Evolutionary conservation across 2,888 invertebrate genomes (phyloP).

Genomic region (Cephus rjabovi): DNA sequence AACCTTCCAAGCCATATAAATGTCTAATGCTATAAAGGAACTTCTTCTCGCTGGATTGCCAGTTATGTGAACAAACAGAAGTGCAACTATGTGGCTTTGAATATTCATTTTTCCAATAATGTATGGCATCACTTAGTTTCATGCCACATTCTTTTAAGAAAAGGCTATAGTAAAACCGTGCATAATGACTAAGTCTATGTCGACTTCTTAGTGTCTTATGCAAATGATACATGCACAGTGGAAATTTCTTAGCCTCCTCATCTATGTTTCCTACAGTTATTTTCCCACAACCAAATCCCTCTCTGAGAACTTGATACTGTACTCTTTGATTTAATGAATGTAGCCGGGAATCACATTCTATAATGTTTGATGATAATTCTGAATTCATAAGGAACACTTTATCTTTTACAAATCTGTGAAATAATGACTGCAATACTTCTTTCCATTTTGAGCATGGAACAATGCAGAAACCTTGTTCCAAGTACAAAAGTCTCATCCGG

Average conservation of each 20-base stretch:
- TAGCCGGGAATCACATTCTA: slow-evolving; percentile 48
- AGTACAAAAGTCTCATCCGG: slow-evolving; percentile 68
- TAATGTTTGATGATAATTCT: slow-evolving; percentile 13
- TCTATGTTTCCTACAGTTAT: slow-evolving; percentile 65
- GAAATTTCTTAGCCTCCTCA: slow-evolving; percentile 67
- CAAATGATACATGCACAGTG: slow-evolving; percentile 76
- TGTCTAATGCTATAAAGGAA: slow-evolving; percentile 78
- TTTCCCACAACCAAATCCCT: slow-evolving; percentile 30
- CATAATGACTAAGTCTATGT: slow-evolving; percentile 76
- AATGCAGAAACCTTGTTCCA: slow-evolving; percentile 68
- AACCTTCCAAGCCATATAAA: slow-evolving; percentile 79
- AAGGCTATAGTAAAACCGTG: slow-evolving; percentile 75
- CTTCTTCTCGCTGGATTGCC: slow-evolving; percentile 74
- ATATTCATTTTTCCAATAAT: slow-evolving; percentile 77
- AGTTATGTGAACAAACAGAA: slow-evolving; percentile 73
- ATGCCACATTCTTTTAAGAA: slow-evolving; percentile 80
- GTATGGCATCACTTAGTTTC: slow-evolving; percentile 73
- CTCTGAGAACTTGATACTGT: slow-evolving; percentile 30
- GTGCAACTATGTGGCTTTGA: slow-evolving; percentile 65
- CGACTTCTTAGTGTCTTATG: slow-evolving; percentile 69
- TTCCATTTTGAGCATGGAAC: slow-evolving; percentile 73
- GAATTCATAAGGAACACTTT: slow-evolving; percentile 35
- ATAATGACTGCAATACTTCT: slow-evolving; percentile 67
- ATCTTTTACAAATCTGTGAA: slow-evolving; percentile 63
- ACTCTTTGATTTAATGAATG: slow-evolving; percentile 42